These are phyloP conservation scores for Ophraella communa DNA, from an alignment of 2,888 invertebrate species.

Conservation along the genomic window DNA sequence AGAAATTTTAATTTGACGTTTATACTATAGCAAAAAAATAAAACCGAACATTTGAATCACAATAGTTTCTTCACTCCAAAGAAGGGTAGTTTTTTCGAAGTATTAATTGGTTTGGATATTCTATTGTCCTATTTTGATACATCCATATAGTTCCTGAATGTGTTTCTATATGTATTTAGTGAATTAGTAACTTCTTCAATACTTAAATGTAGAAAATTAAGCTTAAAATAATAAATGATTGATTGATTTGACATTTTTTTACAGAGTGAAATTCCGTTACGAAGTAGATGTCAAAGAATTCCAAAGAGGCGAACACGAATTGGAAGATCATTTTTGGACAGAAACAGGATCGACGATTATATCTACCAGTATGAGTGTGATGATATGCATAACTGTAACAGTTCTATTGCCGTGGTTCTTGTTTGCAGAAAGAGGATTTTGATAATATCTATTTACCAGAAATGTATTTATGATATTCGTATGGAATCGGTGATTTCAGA, in stretches of 20 bases:
- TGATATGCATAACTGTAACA: constrained; percentile 62
- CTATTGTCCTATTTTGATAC: too few relatives aligned
- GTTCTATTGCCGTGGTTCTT: constrained; percentile 58
- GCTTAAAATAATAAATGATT: background rate
- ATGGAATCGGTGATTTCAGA: background rate
- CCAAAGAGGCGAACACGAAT: constrained; percentile 61
- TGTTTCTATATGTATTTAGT: too few relatives aligned
- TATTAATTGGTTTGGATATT: too few relatives aligned
- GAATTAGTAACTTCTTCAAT: too few relatives aligned
- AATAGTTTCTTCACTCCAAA: too few relatives aligned
- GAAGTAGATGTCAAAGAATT: constrained; percentile 65
- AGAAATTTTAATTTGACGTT: too few relatives aligned
- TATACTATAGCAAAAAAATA: too few relatives aligned
- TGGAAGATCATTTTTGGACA: constrained; percentile 55
- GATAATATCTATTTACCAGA: background rate
- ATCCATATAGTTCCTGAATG: background rate
- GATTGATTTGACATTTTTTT: constrained; percentile 36
- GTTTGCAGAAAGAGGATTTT: constrained; percentile 11
- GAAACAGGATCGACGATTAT: constrained; percentile 52
- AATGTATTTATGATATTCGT: background rate
- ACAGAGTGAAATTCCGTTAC: constrained; percentile 63
- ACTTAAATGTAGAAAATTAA: background rate
- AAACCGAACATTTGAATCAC: too few relatives aligned
- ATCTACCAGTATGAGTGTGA: constrained; percentile 62
- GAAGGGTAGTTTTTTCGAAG: too few relatives aligned